Evolutionary conservation across 2,888 invertebrate genomes (phyloP), one percentile per base, ranked within the genome.

Genomic region (Iphiclides podalirius): DNA sequence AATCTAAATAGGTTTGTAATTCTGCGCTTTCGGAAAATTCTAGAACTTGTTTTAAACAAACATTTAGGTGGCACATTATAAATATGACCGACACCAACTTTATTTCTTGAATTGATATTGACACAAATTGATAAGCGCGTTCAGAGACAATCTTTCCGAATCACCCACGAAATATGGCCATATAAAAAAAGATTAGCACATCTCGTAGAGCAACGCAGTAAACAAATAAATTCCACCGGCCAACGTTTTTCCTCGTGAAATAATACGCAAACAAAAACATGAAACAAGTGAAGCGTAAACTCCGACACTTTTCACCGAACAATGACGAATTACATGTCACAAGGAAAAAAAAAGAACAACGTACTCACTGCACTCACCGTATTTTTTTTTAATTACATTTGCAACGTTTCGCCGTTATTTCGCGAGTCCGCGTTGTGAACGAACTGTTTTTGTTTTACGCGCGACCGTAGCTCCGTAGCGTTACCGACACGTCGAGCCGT

Each of bases 351-450:
- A 15, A n/a, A n/a, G n/a, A 9, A 6, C 9, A 15, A 28, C 26
- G 28, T 28, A 28, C n/a, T 20, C 20, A 28, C 28, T 28, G 28
- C 28, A 28, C 28, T 64, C 63, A 28, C 28, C 28, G 28, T 28
- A 9, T 28, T 28, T 28, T 36, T 54, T 42, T 65, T 62, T 64
- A 63, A 76, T 76, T 75, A 79, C 79, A 76, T 77, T 74, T 67
- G 68, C 63, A 60, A 59, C 57, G 49, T 59, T 58, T 60, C 54
- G 51, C 53, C 56, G 58, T 57, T 59, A 48, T 52, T 53, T 34
- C 34, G 15, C 26, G 60, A 54, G 52, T 57, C 54, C 53, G 55
- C 55, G 41, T 49, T 16, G 38, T 58, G 60, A 55, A 53, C 46
- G 52, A 62, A 53, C 65, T 63, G 52, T 61, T 57, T 46, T 47